These are phyloP conservation scores for Adelosebastes latens DNA, from an alignment of 2,797 vertebrate genomes.

Conservation along the genomic window DNA sequence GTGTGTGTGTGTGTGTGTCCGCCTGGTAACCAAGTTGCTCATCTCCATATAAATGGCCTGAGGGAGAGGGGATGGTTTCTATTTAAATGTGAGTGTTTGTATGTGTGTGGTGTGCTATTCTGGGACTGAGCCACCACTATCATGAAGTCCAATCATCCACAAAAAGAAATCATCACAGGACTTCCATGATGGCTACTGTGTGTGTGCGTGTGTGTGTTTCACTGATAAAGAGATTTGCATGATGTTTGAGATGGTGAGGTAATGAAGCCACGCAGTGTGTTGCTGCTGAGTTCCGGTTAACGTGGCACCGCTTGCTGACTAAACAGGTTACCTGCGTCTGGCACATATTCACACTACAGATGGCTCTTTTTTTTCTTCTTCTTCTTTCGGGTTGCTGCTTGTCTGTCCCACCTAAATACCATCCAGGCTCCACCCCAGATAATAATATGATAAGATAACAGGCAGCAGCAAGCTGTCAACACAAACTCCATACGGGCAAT, in stretches of 20 bases:
- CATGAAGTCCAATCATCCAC: conserved; percentile 14
- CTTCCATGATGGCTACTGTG: not conserved
- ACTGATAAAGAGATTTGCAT: not conserved
- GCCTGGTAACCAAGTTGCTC: conserved; percentile 29
- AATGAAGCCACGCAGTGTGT: not conserved
- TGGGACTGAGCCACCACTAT: conserved; percentile 15
- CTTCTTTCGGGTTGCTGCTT: not conserved
- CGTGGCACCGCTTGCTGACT: not conserved
- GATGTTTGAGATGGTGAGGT: conserved; percentile 2
- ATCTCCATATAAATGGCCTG: conserved; percentile 66
- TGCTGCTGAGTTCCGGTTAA: not conserved
- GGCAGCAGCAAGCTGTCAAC: not conserved
- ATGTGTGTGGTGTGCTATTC: conserved; percentile 34
- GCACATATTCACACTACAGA: not conserved
- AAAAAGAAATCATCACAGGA: conserved; percentile 6
- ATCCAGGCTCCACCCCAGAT: not conserved
- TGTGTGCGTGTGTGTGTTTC: not conserved
- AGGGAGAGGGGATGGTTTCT: conserved; percentile 46
- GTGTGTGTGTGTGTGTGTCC: not conserved
- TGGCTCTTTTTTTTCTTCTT: not conserved
- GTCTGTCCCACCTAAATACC: not conserved
- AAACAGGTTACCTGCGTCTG: conserved; percentile 3
- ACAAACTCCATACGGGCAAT: not conserved
- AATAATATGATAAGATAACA: not conserved
- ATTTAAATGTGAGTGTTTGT: conserved; percentile 43